phyloP scores from a whole-genome alignment of 1,140 invertebrate genomes.

The Drosophila teissieri region DNA sequence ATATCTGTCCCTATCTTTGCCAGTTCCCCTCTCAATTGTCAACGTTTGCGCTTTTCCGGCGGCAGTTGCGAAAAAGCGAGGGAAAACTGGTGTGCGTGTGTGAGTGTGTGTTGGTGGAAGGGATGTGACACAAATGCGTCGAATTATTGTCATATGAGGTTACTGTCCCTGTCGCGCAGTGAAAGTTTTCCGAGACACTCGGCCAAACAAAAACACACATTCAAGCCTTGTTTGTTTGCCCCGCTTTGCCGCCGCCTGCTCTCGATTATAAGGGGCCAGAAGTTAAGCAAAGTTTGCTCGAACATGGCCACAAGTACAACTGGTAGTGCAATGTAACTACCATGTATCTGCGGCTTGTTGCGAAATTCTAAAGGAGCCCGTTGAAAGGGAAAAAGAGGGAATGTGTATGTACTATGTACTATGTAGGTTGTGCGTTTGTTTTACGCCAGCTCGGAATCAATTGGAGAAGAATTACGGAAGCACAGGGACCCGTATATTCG shows the following conservation, averaged over 20 bases:
- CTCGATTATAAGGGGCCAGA: constrained; percentile 47
- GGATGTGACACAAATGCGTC: constrained; percentile 78
- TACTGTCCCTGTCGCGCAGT: constrained; percentile 74
- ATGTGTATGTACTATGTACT: background rate
- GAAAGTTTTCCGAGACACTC: constrained; percentile 63
- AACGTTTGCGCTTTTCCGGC: constrained; percentile 70
- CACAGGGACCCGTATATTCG: constrained; percentile 34
- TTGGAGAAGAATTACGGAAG: constrained; percentile 19
- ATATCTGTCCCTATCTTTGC: constrained; percentile 30
- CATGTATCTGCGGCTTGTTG: constrained; percentile 57
- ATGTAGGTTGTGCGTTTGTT: constrained; percentile 20
- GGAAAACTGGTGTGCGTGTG: background rate
- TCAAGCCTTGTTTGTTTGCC: constrained; percentile 62
- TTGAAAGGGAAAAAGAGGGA: constrained; percentile 8
- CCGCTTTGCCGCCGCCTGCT: constrained; percentile 6
- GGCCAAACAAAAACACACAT: constrained; percentile 39
- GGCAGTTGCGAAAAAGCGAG: background rate
- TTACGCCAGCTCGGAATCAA: constrained; percentile 30
- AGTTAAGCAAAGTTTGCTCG: constrained; percentile 70
- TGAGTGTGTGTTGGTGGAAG: background rate
- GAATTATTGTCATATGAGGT: constrained; percentile 82
- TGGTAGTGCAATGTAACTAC: constrained; percentile 32
- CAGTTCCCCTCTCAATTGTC: constrained; percentile 58
- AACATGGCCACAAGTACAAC: constrained; percentile 66
- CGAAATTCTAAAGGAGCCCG: constrained; percentile 35